Base-by-base conservation (phyloP, 1,140 invertebrate species). In the Lepidurus packardi region DNA sequence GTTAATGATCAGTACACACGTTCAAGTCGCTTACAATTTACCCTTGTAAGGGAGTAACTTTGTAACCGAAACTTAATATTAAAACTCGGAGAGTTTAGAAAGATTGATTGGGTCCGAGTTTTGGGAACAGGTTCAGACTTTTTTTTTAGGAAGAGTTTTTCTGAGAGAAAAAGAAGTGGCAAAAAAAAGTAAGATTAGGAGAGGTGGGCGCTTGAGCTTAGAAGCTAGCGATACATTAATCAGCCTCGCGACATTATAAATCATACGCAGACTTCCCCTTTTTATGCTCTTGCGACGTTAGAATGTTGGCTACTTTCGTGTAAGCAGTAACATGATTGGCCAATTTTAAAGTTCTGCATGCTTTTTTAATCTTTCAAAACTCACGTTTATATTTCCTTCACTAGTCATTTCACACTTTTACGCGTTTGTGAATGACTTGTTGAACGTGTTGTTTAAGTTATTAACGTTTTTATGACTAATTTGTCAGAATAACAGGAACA, bases 191-290 rank as follows among this genome's bases (percentile, higher is more conserved):
- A 7, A n/a, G 53, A 65, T 65, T 65, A 65, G 53, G 53, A 65
- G 53, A 65, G 53, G 53, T 65, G 53, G 53, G 53, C 53, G 53
- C 53, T 65, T 65, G 53, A 65, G 13, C 53, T n/a, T 65, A 21
- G 21, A 65, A 21, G 53, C 53, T 65, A 65, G 53, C 53, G 53
- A 65, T 65, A 65, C 53, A 65, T 65, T 65, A 65, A 65, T 65
- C 53, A n/a, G 53, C 53, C 53, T 21, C 53, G 53, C 53, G 53
- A 65, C 53, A 65, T 65, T 65, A 65, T 65, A 65, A 65, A 65
- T 65, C 53, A 65, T 65, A 65, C 8, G 13, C 53, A 65, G 53
- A 65, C 53, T 65, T 7, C 53, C 53, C 21, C 53, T 65, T 65
- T 65, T 65, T 65, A 65, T 65, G 53, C 21, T 65, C 53, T 65